These are phyloP conservation scores for Datnioides undecimradiatus DNA, from an alignment of 2,113 vertebrate species.

Conservation along the genomic window DNA sequence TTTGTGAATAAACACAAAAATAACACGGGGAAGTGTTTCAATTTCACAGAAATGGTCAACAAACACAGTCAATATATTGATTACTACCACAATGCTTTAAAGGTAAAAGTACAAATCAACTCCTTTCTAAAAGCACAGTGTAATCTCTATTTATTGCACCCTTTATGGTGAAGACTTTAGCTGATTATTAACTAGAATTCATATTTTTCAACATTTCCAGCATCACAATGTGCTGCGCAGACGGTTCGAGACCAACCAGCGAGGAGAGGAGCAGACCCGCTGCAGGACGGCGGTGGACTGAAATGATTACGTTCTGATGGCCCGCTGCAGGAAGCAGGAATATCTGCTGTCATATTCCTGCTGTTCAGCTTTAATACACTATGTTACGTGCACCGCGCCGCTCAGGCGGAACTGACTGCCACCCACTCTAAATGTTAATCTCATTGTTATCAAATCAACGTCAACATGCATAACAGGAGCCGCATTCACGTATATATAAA, in stretches of 20 bases:
- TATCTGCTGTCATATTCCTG: conserved; percentile 53
- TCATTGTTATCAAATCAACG: conserved; percentile 71
- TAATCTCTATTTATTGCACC: neutral
- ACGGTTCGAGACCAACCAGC: no score
- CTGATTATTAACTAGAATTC: conserved; percentile 24
- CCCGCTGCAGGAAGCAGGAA: conserved; percentile 17
- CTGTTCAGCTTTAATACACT: conserved; percentile 59
- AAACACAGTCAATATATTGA: no score
- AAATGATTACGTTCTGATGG: conserved; percentile 30
- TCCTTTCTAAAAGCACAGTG: neutral
- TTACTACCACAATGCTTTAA: no score
- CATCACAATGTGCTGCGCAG: no score
- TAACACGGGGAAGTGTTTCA: no score
- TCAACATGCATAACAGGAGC: conserved; percentile 49
- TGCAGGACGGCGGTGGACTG: neutral
- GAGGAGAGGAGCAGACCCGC: conserved; percentile 3
- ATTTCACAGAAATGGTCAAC: no score
- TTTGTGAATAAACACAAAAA: no score
- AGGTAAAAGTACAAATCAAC: neutral
- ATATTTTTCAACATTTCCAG: neutral
- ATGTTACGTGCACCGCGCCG: conserved; percentile 27
- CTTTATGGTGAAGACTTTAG: neutral
- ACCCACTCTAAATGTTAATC: conserved; percentile 77
- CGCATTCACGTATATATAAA: conserved; percentile 6
- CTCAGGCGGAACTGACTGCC: conserved; percentile 50